phyloP scores from a whole-genome alignment of 2,113 vertebrate genomes.

The Gymnorhina tibicen region DNA sequence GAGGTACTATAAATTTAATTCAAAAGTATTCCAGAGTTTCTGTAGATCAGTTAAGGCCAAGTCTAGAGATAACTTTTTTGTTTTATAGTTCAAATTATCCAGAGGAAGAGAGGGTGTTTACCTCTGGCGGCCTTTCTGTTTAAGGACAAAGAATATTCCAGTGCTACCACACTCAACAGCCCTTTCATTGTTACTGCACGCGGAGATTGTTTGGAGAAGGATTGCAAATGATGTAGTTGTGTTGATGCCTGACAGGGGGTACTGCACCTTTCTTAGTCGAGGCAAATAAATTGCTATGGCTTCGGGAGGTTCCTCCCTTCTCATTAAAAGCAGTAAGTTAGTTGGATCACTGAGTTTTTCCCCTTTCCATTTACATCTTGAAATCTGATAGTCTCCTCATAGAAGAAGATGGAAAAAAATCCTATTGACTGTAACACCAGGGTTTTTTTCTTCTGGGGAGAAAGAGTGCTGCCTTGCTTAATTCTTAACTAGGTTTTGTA shows the following conservation, averaged over 20 bases:
- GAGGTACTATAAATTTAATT: background rate
- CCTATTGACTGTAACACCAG: background rate
- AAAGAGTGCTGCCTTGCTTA: conserved; percentile 21
- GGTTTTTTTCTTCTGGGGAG: background rate
- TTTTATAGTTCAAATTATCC: background rate
- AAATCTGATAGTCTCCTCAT: conserved; percentile 25
- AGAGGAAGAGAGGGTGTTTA: background rate
- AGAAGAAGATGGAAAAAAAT: background rate
- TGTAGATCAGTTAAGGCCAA: background rate
- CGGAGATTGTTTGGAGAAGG: background rate
- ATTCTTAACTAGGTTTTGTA: conserved; percentile 28
- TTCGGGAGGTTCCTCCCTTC: background rate
- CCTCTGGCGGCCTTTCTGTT: background rate
- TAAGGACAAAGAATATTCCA: background rate
- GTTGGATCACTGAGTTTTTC: background rate
- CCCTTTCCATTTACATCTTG: conserved; percentile 1
- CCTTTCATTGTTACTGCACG: background rate
- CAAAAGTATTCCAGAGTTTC: background rate
- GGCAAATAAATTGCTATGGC: background rate
- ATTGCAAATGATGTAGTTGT: background rate
- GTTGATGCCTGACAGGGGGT: background rate
- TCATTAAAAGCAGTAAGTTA: background rate
- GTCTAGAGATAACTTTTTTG: background rate
- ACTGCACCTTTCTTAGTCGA: background rate
- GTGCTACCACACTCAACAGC: background rate